These are phyloP conservation scores for Ictalurus furcatus DNA, from an alignment of 2,113 vertebrate species.

Conservation along the genomic window DNA sequence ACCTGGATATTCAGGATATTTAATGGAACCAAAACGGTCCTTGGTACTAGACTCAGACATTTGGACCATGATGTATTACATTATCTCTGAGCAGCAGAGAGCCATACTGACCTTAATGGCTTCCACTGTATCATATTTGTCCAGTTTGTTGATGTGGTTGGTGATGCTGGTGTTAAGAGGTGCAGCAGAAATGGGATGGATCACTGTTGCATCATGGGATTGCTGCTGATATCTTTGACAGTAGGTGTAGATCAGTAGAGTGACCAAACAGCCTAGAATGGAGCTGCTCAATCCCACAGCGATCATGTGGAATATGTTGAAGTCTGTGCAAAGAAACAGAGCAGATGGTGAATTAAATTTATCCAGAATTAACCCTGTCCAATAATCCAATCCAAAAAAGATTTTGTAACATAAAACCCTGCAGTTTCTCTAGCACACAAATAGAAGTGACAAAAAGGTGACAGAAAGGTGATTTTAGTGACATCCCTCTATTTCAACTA, in stretches of 20 bases:
- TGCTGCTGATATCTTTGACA: slow-evolving; percentile 96
- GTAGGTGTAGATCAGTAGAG: slow-evolving; percentile 91
- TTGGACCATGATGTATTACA: neutral
- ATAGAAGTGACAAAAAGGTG: neutral
- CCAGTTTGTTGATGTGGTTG: slow-evolving; percentile 98
- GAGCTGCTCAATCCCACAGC: slow-evolving; percentile 95
- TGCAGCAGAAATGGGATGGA: slow-evolving; percentile 90
- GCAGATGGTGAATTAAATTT: neutral
- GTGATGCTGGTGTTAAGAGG: slow-evolving; percentile 97
- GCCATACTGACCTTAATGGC: slow-evolving; percentile 89
- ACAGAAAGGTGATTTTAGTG: neutral
- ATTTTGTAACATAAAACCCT: neutral
- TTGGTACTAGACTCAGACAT: neutral
- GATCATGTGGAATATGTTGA: slow-evolving; percentile 97
- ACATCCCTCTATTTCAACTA: neutral
- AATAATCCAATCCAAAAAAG: neutral
- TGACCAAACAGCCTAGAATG: slow-evolving; percentile 93
- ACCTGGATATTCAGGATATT: neutral
- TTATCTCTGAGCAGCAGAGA: slow-evolving; percentile 3
- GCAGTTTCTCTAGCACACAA: neutral
- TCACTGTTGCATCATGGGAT: slow-evolving; percentile 94
- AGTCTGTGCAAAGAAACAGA: slow-evolving; percentile 74
- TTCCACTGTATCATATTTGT: slow-evolving; percentile 95
- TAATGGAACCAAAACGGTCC: neutral
- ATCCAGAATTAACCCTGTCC: neutral